Base-by-base conservation (phyloP, 2,888 invertebrate species). In the Seladonia tumulorum region DNA sequence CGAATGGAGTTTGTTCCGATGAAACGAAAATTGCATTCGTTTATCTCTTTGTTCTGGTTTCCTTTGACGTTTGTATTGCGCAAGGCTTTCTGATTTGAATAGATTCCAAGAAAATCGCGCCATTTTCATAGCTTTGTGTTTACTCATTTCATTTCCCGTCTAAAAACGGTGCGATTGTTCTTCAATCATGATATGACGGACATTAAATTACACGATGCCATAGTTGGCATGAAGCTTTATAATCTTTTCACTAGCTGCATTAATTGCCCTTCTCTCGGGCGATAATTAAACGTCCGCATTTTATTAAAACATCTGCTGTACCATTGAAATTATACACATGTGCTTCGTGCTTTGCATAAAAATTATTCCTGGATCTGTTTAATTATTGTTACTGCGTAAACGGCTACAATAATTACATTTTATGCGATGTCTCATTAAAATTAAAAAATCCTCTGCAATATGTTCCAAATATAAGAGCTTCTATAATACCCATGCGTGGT, bases 1-100 rank as follows among this genome's bases (percentile, higher is more conserved):
- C 70, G 60, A 29, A 35, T 29, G 70, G 60, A 71, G 77, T 81
- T 63, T 68, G 66, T 42, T 70, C n/a, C 60, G 49, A 60, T 57
- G 49, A 63, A 73, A 79, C 71, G 66, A 81, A 86, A 83, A 83
- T 83, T 83, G 74, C 45, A 53, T 84, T 75, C 78, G 45, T 71
- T 35, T 77, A 68, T 77, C 80, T 60, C 83, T 81, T 83, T 83
- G 80, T 75, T n/a, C 73, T 71, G 35, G 22, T 42, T 53, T 83
- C 66, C 75, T 81, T 78, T 63, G 81, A 81, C 82, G 74, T 57
- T 74, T 39, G 3, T 57, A 68, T 57, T n/a, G 42, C 22, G 42
- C 63, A 16, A 47, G 16, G 47, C 57, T 63, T 76, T 73, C 49
- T 49, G 25, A 74, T 76, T 60, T 60, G 49, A 77, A 71, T 74